phyloP scores from a whole-genome alignment of 2,113 vertebrate genomes.

The Lagopus leucura region DNA sequence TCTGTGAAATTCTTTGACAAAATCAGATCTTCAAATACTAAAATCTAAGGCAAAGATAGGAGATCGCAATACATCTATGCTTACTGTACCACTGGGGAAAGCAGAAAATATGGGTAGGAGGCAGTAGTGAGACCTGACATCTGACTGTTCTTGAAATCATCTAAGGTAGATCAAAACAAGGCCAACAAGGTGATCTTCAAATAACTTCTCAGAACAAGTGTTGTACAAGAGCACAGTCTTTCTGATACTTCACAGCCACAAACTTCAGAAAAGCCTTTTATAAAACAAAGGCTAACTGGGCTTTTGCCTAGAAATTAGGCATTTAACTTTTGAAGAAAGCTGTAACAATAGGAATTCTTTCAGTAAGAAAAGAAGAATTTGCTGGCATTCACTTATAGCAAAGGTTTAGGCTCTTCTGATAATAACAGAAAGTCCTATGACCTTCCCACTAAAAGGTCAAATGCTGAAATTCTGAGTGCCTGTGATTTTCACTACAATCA shows the following conservation, averaged over 20 bases:
- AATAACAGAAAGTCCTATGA: background rate
- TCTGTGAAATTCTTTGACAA: background rate
- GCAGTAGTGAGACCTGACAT: background rate
- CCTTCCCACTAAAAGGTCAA: background rate
- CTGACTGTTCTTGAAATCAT: background rate
- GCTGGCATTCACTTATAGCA: background rate
- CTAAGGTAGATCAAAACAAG: background rate
- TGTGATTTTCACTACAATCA: conserved; percentile 15
- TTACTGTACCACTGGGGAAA: background rate
- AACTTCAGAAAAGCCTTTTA: background rate
- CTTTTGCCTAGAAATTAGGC: background rate
- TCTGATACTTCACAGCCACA: background rate
- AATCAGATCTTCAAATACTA: background rate
- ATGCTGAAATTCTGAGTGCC: background rate
- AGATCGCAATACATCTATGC: background rate
- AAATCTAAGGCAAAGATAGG: background rate
- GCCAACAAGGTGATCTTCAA: background rate
- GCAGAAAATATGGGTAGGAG: background rate
- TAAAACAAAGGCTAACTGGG: background rate
- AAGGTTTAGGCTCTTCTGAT: background rate
- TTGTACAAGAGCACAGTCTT: background rate
- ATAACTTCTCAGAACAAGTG: background rate
- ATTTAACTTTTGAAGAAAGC: background rate
- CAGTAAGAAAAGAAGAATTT: background rate
- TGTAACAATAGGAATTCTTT: background rate